These are phyloP conservation scores for Fregata magnificens DNA, from an alignment of 2,113 vertebrate species.

Conservation along the genomic window DNA sequence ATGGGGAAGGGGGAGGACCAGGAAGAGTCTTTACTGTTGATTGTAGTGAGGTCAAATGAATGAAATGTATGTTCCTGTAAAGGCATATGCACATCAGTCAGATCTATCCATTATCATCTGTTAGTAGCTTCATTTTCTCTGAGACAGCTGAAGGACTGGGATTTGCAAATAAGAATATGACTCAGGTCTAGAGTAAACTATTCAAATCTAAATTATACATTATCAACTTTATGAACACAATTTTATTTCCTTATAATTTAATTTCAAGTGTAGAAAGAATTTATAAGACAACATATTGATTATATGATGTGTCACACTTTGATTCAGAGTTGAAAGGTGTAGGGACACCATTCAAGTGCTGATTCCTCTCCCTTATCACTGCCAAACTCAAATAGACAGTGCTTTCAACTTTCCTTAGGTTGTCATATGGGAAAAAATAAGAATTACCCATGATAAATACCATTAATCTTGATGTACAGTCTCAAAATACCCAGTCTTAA, in stretches of 20 bases:
- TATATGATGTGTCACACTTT: background rate
- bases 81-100: too few relatives aligned
- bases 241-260: background rate
- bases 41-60: background rate
- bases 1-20: background rate
- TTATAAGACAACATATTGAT: background rate
- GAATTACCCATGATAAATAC: background rate
- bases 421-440: background rate
- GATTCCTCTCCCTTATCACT: background rate
- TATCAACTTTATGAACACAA: background rate
- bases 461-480: background rate
- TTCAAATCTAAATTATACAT: background rate
- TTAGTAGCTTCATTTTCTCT: background rate
- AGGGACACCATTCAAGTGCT: background rate
- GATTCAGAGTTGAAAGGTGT: background rate
- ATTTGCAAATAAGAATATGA: background rate
- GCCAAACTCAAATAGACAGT: background rate
- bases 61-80: background rate
- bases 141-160: background rate
- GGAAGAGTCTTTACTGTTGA: background rate
- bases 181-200: background rate
- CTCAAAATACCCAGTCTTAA: background rate
- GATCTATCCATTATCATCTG: background rate
- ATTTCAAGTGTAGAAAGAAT: background rate
- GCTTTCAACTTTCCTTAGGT: background rate